Evolutionary conservation across 2,888 invertebrate species (phyloP).

Genomic region (Sesia apiformis): DNA sequence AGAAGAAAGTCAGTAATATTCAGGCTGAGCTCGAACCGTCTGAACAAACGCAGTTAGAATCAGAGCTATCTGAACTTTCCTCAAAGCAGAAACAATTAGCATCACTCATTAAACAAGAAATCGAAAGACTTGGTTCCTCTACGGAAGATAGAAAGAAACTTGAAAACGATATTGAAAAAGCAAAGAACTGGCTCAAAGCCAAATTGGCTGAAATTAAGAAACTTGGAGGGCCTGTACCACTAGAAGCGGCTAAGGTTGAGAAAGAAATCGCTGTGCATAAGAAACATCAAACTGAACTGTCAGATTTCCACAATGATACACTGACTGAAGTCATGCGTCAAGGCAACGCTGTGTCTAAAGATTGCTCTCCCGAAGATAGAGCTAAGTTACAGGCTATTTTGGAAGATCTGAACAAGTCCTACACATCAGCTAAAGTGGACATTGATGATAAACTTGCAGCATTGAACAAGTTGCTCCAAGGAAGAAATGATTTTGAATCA

Average conservation of each 20-base stretch:
- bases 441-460: conserved; percentile 82
- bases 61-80: conserved; percentile 80
- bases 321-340: conserved; percentile 84
- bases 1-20: conserved; percentile 88
- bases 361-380: conserved; percentile 84
- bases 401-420: conserved; percentile 81
- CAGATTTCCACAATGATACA: conserved; percentile 83
- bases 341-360: conserved; percentile 84
- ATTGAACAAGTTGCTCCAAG: conserved; percentile 82
- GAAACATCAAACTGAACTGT: conserved; percentile 83
- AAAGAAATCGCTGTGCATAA: conserved; percentile 85
- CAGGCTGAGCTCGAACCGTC: conserved; percentile 88
- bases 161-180: conserved; percentile 84
- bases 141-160: conserved; percentile 84
- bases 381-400: conserved; percentile 78
- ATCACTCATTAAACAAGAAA: conserved; percentile 81
- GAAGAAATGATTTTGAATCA: conserved; percentile 86
- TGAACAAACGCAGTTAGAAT: conserved; percentile 87
- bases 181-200: conserved; percentile 85
- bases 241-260: conserved; percentile 88
- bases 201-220: conserved; percentile 85
- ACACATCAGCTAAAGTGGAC: conserved; percentile 82
- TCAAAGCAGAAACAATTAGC: conserved; percentile 84
- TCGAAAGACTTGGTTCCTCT: conserved; percentile 80
- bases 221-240: conserved; percentile 82